Base-by-base conservation (phyloP, 2,113 vertebrate genomes). In the Dipodomys merriami region DNA sequence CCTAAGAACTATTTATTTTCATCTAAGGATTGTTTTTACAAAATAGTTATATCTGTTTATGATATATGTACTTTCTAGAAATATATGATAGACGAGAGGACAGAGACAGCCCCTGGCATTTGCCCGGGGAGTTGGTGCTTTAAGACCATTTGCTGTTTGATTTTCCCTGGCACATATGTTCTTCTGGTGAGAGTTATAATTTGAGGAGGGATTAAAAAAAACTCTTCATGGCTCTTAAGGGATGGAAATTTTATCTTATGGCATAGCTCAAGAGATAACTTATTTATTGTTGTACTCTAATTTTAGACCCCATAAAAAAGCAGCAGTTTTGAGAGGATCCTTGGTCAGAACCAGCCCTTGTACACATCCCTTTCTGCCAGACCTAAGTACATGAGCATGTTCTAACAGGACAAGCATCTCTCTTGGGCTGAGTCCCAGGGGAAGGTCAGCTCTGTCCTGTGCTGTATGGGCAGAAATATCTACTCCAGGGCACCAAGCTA, bases 231-330 rank as follows among this genome's bases (percentile, higher is more conserved):
- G 39, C 80, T 84, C 86, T 81, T 78, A 91, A 94, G 88, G 69
- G 82, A 65, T 95, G 92, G 86, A 90, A 94, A 94, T 71, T 81
- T 65, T 94, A 18, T 53, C 83, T 72, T 78, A 71, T 12, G 27
- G 10, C 44, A 76, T 91, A 88, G 23, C 74, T 72, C 20, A 11
- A 2, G 30, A 62, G 67, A 87, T 80, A 83, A 95, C 67, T 86
- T 68, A 16, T 67, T 77, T 86, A 74, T 74, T 53, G 9, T 90
- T n/a, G n/a, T 12, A 65, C 71, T 93, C 84, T 80, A 65, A 84
- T 91, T 85, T 71, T 76, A 77, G 82, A 88, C 27, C 20, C 64
- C 19, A 22, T 1, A 20, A 84, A 8, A 49, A 53, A 77, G 25
- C 88, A 81, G 73, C 74, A 83, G 53, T 71, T 87, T 64, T 29